phyloP scores from a whole-genome alignment of 2,113 vertebrate species.

The Galbula dea region DNA sequence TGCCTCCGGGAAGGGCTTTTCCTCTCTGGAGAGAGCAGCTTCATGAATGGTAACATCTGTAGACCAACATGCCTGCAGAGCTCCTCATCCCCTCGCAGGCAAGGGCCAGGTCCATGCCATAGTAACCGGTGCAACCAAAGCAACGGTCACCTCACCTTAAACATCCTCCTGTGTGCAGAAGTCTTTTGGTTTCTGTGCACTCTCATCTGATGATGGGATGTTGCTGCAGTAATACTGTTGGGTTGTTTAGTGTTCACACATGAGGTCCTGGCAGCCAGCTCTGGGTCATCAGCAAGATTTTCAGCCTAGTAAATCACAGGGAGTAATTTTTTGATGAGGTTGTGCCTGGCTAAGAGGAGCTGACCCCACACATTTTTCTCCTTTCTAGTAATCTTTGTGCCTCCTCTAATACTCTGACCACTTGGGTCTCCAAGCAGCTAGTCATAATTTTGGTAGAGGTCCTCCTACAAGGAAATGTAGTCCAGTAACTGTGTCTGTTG shows the following conservation, averaged over 20 bases:
- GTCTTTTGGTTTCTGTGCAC: background rate
- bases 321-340: background rate
- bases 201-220: background rate
- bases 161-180: background rate
- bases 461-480: background rate
- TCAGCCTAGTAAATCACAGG: background rate
- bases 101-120: background rate
- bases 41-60: background rate
- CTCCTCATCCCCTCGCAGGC: background rate
- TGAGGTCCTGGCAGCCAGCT: background rate
- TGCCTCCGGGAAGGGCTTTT: background rate
- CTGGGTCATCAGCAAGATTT: background rate
- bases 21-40: background rate
- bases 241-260: background rate
- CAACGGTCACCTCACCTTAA: background rate
- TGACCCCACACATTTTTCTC: background rate
- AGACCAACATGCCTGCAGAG: background rate
- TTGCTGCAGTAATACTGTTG: background rate
- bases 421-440: background rate
- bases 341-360: background rate
- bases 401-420: background rate
- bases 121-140: background rate
- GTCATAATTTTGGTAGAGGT: background rate
- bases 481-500: fast-evolving
- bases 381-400: background rate